Conservation (phyloP, 2,797 vertebrate genomes). For the Hoplostethus atlanticus region DNA sequence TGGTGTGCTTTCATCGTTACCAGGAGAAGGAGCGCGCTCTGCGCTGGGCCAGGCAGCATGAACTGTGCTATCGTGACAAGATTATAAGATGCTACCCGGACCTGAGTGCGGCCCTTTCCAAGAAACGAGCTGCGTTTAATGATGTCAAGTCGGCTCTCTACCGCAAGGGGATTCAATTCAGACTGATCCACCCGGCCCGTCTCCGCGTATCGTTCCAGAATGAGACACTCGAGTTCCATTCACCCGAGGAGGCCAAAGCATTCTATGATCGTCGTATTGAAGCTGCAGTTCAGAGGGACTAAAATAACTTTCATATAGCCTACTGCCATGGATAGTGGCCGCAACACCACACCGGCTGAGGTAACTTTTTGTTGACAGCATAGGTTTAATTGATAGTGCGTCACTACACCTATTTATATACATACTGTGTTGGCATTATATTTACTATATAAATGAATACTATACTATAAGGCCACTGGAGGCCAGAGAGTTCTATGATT, state of each 20-base stretch:
- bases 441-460: no score
- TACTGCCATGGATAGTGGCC: no score
- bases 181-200: slow-evolving; percentile 2
- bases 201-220: background rate
- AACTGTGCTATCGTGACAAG: background rate
- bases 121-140: background rate
- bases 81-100: slow-evolving; percentile 1
- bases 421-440: no score
- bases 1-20: background rate
- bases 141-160: background rate
- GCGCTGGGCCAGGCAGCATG: background rate
- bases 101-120: background rate
- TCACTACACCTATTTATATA: no score
- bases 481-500: no score
- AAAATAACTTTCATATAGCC: no score
- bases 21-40: background rate
- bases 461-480: no score
- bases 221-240: background rate
- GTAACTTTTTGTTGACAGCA: no score
- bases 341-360: no score
- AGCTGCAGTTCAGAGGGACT: no score
- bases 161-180: background rate
- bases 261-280: no score
- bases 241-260: background rate
- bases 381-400: no score